A percentile compares a stretch with the other conserved stretches of the same genome.
Conservation (phyloP, 1,140 invertebrate genomes). For the Drosophila fuyamai region DNA sequence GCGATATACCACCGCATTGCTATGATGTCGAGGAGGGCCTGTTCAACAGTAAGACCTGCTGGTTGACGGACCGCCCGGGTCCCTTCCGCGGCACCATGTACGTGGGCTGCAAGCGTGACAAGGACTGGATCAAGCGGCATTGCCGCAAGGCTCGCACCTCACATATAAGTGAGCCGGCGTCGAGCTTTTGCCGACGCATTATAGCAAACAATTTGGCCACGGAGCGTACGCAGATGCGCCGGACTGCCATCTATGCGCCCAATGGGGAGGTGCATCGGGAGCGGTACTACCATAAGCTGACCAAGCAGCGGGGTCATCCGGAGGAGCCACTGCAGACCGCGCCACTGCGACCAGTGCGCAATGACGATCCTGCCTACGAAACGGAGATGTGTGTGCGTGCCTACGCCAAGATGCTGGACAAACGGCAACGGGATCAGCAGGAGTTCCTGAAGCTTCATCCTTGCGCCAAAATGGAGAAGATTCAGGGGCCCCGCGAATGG, state of each 20-base stretch:
- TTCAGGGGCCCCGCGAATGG: not conserved
- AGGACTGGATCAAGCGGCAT: conserved; percentile 50
- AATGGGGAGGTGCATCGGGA: conserved; percentile 21
- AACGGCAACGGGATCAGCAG: not conserved
- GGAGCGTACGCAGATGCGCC: conserved; percentile 24
- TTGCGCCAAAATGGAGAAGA: not conserved
- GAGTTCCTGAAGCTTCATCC: not conserved
- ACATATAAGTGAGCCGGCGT: conserved; percentile 29
- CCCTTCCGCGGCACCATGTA: conserved; percentile 45
- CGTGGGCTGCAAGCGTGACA: conserved; percentile 49
- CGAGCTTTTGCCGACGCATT: conserved; percentile 47
- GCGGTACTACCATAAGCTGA: conserved; percentile 60
- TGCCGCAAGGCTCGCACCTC: conserved; percentile 41
- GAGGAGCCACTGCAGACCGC: not conserved
- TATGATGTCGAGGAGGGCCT: conserved; percentile 70
- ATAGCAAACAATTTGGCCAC: conserved; percentile 52
- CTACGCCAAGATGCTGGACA: not conserved
- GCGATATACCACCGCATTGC: conserved; percentile 25
- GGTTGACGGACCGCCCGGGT: conserved; percentile 39
- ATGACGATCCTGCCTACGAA: conserved; percentile 1
- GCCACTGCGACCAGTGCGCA: not conserved
- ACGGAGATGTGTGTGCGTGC: conserved; percentile 27
- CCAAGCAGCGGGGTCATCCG: conserved; percentile 7
- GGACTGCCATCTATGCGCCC: conserved; percentile 52
- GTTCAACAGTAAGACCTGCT: conserved; percentile 45